A percentile compares a stretch with the other conserved stretches of the same genome.
These are phyloP conservation scores for Hoplias malabaricus DNA, from an alignment of 2,113 vertebrate genomes.

Conservation along the genomic window DNA sequence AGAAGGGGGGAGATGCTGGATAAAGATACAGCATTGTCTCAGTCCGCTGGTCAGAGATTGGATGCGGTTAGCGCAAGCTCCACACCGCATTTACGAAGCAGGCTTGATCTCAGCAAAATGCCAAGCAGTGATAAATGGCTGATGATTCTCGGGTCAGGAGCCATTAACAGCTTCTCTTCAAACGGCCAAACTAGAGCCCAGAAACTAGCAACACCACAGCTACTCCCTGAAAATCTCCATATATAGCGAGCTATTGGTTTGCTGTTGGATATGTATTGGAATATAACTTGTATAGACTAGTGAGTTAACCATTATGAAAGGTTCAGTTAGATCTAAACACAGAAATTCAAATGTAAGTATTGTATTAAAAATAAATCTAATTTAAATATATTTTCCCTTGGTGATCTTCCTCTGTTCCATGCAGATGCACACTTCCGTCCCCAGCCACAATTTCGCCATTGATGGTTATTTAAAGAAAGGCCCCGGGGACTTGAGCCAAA, in stretches of 20 bases:
- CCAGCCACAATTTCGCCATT: slow-evolving; percentile 10
- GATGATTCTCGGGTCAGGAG: slow-evolving; percentile 60
- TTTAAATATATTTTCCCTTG: no score
- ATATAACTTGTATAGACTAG: no score
- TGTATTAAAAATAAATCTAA: no score
- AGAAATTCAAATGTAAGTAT: no score
- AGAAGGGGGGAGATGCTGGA: neutral
- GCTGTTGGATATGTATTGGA: no score
- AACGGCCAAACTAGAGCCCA: slow-evolving; percentile 29
- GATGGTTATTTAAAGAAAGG: slow-evolving; percentile 15
- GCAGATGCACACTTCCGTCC: neutral
- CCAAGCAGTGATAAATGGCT: slow-evolving; percentile 55
- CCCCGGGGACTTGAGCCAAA: slow-evolving; percentile 25
- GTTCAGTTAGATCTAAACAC: no score
- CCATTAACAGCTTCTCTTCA: slow-evolving; percentile 11
- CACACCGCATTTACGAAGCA: slow-evolving; percentile 44
- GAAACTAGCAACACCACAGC: no score
- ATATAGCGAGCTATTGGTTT: no score
- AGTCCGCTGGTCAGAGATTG: neutral
- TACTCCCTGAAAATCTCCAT: slow-evolving; percentile 5
- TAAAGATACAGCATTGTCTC: slow-evolving; percentile 20
- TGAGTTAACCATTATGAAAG: no score
- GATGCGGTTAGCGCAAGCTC: slow-evolving; percentile 28
- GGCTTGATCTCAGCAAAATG: slow-evolving; percentile 39
- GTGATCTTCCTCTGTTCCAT: neutral